Conservation (phyloP, 30 jellyfish, hydroid and myxozoan genomes). For the Rhopilema esculentum region DNA sequence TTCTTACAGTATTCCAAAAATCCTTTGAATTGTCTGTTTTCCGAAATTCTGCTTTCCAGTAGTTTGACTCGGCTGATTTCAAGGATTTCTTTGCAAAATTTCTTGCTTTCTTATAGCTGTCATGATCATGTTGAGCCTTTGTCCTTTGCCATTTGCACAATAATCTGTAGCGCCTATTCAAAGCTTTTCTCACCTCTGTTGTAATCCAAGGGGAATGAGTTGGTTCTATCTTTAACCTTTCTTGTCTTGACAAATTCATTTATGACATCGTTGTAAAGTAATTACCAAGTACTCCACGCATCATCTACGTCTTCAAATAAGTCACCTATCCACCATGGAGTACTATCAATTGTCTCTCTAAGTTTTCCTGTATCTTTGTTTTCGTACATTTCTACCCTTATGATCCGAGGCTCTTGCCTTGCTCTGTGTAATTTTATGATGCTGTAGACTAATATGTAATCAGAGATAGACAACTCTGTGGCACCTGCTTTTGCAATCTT, state of each 20-base stretch:
- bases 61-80: background rate
- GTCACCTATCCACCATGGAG: background rate
- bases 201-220: background rate
- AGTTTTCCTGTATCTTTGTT: background rate
- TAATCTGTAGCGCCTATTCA: background rate
- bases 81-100: background rate
- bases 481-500: slow-evolving; percentile 12
- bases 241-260: slow-evolving; percentile 10
- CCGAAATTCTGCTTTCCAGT: slow-evolving; percentile 13
- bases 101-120: background rate
- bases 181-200: background rate
- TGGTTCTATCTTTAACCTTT: background rate
- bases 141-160: background rate
- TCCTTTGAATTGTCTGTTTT: slow-evolving; percentile 8
- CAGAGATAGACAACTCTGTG: slow-evolving; percentile 11
- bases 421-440: slow-evolving; percentile 18
- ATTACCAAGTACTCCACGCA: background rate
- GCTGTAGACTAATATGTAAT: slow-evolving; percentile 21
- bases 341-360: background rate
- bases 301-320: background rate
- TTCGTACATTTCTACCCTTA: background rate
- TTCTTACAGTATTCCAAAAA: slow-evolving; percentile 15
- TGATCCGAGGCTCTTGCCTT: background rate
- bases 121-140: slow-evolving; percentile 8
- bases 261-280: background rate